phyloP scores from a whole-genome alignment of 2,797 vertebrate genomes.

The Lagocephalus sceleratus region DNA sequence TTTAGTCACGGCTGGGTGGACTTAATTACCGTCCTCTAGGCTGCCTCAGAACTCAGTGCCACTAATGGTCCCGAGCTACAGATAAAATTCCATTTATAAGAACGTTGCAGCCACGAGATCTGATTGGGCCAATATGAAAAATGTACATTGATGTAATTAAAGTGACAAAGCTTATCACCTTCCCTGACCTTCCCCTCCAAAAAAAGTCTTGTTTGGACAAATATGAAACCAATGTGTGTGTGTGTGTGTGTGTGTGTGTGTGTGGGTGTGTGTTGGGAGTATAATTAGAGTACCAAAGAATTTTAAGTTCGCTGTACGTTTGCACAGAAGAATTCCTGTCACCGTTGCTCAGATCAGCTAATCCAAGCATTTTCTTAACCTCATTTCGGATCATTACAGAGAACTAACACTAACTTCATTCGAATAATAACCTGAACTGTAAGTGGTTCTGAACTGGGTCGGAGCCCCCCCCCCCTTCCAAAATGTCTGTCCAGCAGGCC shows the following conservation, averaged over 20 bases:
- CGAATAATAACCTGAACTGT: too few relatives aligned
- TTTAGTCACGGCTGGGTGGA: slow-evolving; percentile 97
- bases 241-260: background rate
- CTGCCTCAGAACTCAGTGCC: slow-evolving; percentile 85
- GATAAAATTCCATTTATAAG: slow-evolving; percentile 97
- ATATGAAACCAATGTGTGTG: slow-evolving; percentile 38
- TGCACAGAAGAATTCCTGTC: too few relatives aligned
- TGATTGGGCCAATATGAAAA: slow-evolving; percentile 97
- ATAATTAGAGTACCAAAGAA: too few relatives aligned
- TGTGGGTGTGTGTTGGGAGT: too few relatives aligned
- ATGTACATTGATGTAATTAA: slow-evolving; percentile 95
- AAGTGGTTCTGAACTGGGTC: too few relatives aligned
- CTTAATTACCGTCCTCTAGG: slow-evolving; percentile 95
- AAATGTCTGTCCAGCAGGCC: too few relatives aligned
- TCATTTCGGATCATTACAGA: too few relatives aligned
- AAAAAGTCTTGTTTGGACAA: slow-evolving; percentile 40
- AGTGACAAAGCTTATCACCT: slow-evolving; percentile 81
- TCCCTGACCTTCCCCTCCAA: slow-evolving; percentile 10
- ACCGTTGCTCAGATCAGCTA: too few relatives aligned
- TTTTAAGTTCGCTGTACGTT: too few relatives aligned
- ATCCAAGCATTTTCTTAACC: too few relatives aligned
- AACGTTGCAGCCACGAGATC: slow-evolving; percentile 91
- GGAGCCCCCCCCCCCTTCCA: too few relatives aligned
- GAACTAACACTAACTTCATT: too few relatives aligned
- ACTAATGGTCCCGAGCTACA: slow-evolving; percentile 94